Conservation (phyloP, 37 sponge, comb jelly and placozoan species). For the Bolinopsis microptera region DNA sequence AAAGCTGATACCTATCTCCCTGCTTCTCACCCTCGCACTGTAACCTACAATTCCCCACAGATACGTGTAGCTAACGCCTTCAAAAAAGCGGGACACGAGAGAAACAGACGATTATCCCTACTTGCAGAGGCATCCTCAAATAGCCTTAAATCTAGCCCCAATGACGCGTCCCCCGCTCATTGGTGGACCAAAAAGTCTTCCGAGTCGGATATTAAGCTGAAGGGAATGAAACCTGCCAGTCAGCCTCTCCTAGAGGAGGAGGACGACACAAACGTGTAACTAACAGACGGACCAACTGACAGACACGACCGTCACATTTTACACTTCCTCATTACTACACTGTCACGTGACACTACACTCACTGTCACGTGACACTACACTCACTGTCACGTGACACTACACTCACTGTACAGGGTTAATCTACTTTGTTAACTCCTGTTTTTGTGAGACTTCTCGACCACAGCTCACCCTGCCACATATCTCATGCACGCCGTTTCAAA, state of each 20-base stretch:
- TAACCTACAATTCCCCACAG: no score
- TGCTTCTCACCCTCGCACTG: no score
- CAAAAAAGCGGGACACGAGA: constrained; percentile 66
- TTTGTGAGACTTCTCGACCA: neutral
- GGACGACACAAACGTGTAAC: neutral
- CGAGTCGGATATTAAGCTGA: neutral
- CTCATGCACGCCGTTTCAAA: no score
- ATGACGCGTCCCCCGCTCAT: neutral
- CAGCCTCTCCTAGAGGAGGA: constrained; percentile 11
- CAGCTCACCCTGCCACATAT: neutral
- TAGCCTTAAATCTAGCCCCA: neutral
- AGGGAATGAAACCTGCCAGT: neutral
- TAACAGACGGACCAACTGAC: neutral
- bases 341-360: neutral
- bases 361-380: neutral
- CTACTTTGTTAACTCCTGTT: neutral
- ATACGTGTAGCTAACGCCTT: constrained; percentile 93
- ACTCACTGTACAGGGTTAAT: neutral
- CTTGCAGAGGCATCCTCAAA: neutral
- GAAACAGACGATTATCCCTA: neutral
- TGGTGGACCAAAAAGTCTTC: neutral
- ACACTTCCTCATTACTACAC: neutral
- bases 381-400: neutral
- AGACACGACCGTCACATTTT: neutral
- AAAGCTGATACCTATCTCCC: no score